These are phyloP conservation scores for Myodes glareolus DNA, from an alignment of 2,113 vertebrate genomes.

Conservation along the genomic window DNA sequence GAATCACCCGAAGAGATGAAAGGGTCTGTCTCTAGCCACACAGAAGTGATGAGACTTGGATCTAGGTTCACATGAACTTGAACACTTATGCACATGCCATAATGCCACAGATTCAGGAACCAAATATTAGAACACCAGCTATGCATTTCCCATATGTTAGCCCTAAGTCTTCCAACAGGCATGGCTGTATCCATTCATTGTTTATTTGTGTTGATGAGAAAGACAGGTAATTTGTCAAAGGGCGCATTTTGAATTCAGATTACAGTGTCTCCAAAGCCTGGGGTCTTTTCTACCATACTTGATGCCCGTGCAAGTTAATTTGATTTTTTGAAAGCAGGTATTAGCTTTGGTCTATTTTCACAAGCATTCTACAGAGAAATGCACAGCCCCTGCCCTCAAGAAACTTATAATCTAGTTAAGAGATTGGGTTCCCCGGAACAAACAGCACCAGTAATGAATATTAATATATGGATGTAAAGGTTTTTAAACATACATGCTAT, in stretches of 20 bases:
- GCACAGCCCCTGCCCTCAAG: not conserved
- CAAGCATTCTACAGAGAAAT: not conserved
- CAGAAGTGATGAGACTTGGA: not conserved
- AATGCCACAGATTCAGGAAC: not conserved
- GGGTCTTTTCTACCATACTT: constrained; percentile 3
- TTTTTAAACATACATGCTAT: not conserved
- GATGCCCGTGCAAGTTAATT: not conserved
- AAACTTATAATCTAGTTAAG: constrained; percentile 16
- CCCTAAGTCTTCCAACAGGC: not conserved
- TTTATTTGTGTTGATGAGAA: constrained; percentile 8
- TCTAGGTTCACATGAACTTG: not conserved
- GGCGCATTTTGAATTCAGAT: not conserved
- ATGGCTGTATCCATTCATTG: not conserved
- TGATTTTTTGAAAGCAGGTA: not conserved
- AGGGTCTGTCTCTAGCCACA: not conserved
- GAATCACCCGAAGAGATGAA: not conserved
- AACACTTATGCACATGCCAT: not conserved
- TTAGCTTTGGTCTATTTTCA: not conserved
- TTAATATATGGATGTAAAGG: not conserved
- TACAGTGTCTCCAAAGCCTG: not conserved
- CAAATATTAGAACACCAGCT: not conserved
- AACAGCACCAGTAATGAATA: not conserved
- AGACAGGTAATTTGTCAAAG: not conserved
- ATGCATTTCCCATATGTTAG: not conserved
- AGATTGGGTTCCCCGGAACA: not conserved